These are phyloP conservation scores for Catharus fuscescens DNA, from an alignment of 2,113 vertebrate genomes.

Conservation along the genomic window DNA sequence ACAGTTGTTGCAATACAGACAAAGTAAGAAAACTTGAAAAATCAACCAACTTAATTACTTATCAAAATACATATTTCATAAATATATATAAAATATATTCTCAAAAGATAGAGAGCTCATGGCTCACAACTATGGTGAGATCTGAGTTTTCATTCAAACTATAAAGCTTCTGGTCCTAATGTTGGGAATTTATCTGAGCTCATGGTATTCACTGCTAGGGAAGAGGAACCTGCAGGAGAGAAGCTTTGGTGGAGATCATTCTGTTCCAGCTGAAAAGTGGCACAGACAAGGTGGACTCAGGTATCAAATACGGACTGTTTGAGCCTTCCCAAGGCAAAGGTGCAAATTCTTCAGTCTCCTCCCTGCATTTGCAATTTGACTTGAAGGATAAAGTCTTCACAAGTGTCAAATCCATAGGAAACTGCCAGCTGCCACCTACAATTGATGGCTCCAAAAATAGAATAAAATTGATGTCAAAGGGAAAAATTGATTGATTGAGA, in stretches of 20 bases:
- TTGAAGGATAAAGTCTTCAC: not conserved
- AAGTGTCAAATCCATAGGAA: not conserved
- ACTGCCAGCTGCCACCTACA: not conserved
- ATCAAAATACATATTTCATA: not conserved
- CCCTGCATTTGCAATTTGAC: not conserved
- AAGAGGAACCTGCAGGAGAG: not conserved
- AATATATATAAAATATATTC: not conserved
- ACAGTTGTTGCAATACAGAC: not conserved
- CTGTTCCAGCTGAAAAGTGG: not conserved
- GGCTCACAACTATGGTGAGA: not conserved
- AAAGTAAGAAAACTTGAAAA: not conserved
- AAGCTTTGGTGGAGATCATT: not conserved
- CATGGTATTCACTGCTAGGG: not conserved
- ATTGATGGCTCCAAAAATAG: constrained; percentile 1
- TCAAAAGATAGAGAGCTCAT: not conserved
- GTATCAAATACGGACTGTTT: not conserved
- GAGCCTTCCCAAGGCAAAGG: not conserved
- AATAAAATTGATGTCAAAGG: constrained; percentile 29
- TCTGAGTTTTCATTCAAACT: not conserved
- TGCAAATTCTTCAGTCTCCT: not conserved
- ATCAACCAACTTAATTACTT: not conserved
- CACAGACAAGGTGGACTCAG: not conserved
- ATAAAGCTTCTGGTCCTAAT: not conserved
- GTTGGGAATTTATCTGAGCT: not conserved
- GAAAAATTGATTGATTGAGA: not conserved